These are phyloP conservation scores for Spondyliosoma cantharus DNA, from an alignment of 2,797 vertebrate genomes.

Conservation along the genomic window DNA sequence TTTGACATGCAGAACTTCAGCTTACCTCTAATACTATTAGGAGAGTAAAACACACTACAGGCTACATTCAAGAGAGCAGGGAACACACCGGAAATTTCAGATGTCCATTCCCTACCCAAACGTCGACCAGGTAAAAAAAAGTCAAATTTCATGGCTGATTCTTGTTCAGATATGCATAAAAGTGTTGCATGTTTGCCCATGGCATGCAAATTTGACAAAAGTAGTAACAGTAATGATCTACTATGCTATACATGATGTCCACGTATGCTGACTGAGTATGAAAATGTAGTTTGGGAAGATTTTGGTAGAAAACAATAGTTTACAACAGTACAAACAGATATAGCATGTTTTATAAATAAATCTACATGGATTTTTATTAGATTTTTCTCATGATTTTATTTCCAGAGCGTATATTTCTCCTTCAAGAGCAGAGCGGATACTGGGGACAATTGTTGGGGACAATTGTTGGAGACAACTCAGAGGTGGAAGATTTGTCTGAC, in stretches of 20 bases:
- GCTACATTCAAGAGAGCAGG: neutral
- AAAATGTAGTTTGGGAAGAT: neutral
- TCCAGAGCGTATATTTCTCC: neutral
- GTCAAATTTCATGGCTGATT: constrained; percentile 1
- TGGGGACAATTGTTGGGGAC: neutral
- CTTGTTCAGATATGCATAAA: neutral
- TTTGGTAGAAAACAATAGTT: neutral
- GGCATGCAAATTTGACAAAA: neutral
- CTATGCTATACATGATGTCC: neutral
- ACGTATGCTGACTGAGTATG: neutral
- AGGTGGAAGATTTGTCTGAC: neutral
- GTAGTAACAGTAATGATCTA: neutral
- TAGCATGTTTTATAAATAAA: neutral
- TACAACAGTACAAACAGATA: neutral
- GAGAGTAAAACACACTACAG: no score
- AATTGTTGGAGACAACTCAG: neutral
- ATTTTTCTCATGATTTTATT: neutral
- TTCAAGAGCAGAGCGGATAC: neutral
- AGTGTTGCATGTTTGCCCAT: neutral
- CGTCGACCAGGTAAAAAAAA: neutral
- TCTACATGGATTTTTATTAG: neutral
- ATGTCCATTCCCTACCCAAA: neutral
- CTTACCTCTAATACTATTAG: no score
- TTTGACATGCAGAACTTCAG: no score
- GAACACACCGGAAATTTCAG: neutral